Evolutionary conservation across 2,797 vertebrate genomes (phyloP), one percentile per base, ranked within the genome.

Genomic region (Pipistrellus pygmaeus): DNA sequence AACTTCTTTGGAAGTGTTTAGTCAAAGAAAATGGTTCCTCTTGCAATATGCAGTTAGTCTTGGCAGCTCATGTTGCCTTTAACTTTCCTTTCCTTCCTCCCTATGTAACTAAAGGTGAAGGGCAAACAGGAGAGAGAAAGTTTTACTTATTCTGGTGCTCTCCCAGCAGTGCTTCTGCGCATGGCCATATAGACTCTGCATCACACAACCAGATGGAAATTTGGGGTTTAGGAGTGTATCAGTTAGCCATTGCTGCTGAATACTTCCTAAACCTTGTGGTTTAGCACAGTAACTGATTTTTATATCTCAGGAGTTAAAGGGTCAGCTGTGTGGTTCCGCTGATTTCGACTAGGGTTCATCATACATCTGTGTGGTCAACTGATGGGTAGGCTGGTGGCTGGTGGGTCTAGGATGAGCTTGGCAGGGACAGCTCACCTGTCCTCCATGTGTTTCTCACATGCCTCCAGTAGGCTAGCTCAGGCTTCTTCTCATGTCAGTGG

Each of bases 1-100:
- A 95, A 96, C 38, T 73, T 84, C 81, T 93, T 91, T 90, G 95
- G 71, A 90, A 92, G 69, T 91, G 44, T 84, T 95, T 82, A 94
- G 96, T 88, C 91, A 85, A 95, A 89, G 0, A 4, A 91, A 91
- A 80, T 95, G 55, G 30, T 81, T 85, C 41, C 77, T 95, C 95
- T 90, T 89, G 62, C 72, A 82, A 90, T 85, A 69, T 72, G 86
- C 57, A 69, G 68, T 93, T 81, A 75, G 86, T 85, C 69, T 84
- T 85, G 32, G 77, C 55, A 76, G 82, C 81, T 94, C 64, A 51
- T 9, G 38, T 92, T 48, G 23, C 53, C 57, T 85, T 95, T 48
- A 41, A 44, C 77, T 51, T 68, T 82, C 41, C 66, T 85, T 64
- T 57, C 8, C 12, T 44, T 53, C 53, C 51, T 85, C 17, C 21